Conservation (phyloP, 2,888 invertebrate genomes). For the Chrysodeixis includens region DNA sequence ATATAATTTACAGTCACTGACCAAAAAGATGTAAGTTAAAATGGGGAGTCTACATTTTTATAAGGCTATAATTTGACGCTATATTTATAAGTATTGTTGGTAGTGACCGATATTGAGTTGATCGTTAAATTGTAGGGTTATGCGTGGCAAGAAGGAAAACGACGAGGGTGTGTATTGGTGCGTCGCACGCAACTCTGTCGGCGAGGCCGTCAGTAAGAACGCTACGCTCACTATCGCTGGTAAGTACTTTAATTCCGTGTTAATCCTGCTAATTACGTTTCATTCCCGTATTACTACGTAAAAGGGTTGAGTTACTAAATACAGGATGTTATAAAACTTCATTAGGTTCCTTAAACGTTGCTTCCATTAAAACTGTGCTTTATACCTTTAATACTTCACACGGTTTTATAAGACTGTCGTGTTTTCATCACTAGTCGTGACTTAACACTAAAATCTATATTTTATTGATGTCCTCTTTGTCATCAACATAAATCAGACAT, state of each 20-base stretch:
- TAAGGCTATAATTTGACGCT: conserved; percentile 44
- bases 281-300: conserved; percentile 28
- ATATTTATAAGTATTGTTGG: conserved; percentile 34
- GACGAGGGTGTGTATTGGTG: conserved; percentile 99
- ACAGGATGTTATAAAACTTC: too few relatives aligned
- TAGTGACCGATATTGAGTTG: conserved; percentile 55
- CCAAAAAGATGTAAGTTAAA: conserved; percentile 15
- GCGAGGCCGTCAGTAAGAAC: conserved; percentile 96
- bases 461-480: too few relatives aligned
- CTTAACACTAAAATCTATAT: too few relatives aligned
- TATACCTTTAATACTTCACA: too few relatives aligned
- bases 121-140: conserved; percentile 90
- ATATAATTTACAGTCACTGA: conserved; percentile 3
- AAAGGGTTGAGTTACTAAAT: conserved; percentile 12
- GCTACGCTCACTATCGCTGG: conserved; percentile 98
- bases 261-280: conserved; percentile 33
- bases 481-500: too few relatives aligned
- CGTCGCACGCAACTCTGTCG: conserved; percentile 97
- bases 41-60: conserved; percentile 21
- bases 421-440: too few relatives aligned
- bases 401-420: too few relatives aligned
- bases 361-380: background rate
- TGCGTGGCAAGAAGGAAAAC: conserved; percentile 98
- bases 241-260: conserved; percentile 82
- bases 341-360: too few relatives aligned